phyloP scores from a whole-genome alignment of 2,113 vertebrate species.

The Coryphaenoides rupestris region DNA sequence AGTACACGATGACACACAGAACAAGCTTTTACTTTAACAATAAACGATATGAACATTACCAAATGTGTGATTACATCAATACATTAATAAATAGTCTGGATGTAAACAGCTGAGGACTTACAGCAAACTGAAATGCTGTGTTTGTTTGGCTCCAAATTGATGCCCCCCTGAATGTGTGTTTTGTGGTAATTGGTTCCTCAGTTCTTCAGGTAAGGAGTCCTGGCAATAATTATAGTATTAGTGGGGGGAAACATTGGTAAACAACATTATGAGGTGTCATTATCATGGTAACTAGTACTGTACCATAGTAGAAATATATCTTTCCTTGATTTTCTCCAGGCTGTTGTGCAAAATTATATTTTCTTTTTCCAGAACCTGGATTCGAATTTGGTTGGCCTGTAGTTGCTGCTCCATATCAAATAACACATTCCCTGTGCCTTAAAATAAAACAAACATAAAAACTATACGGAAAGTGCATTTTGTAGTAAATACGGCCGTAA shows the following conservation, averaged over 20 bases:
- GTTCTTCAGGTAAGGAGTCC: conserved; percentile 33
- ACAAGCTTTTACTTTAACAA: not conserved
- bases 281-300: conserved; percentile 1
- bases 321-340: conserved; percentile 74
- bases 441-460: conserved; percentile 8
- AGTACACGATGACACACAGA: not conserved
- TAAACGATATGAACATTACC: not conserved
- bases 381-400: conserved; percentile 81
- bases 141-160: not conserved
- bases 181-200: not conserved
- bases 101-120: conserved; percentile 25
- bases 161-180: conserved; percentile 9
- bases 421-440: conserved; percentile 78
- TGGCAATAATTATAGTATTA: conserved; percentile 13
- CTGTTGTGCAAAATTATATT: conserved; percentile 69
- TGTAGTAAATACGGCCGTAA: too few species aligned
- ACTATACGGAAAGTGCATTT: not conserved
- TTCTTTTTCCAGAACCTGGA: conserved; percentile 82
- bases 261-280: not conserved
- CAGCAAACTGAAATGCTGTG: conserved; percentile 13
- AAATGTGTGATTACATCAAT: not conserved
- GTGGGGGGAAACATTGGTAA: not conserved
- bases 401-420: conserved; percentile 90
- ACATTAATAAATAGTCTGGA: not conserved
- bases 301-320: conserved; percentile 64